Evolutionary conservation across 2,888 invertebrate genomes (phyloP).

Genomic region (Pollenia labialis): DNA sequence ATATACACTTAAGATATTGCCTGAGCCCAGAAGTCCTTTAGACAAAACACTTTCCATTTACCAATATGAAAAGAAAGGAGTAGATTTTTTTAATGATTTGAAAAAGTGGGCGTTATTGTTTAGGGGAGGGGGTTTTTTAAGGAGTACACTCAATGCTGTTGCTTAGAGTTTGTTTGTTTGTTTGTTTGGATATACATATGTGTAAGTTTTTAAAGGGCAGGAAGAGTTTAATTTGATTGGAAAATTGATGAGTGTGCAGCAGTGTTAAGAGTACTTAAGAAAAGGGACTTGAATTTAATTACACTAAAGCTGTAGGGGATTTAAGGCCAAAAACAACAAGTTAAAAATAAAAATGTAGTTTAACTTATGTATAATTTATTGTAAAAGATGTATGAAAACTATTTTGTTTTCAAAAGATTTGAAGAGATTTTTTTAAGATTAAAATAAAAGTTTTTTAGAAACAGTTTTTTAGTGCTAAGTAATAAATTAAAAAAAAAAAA

Average conservation of each 20-base stretch:
- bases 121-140: constrained; percentile 11
- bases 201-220: constrained; percentile 51
- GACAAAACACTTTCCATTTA: constrained; percentile 35
- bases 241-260: constrained; percentile 74
- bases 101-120: constrained; percentile 56
- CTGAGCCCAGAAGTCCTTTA: constrained; percentile 57
- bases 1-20: constrained; percentile 66
- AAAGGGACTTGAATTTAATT: constrained; percentile 73
- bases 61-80: constrained; percentile 11
- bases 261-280: constrained; percentile 73
- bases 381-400: constrained; percentile 22
- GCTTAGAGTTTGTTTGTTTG: constrained; percentile 6
- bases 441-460: background rate
- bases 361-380: constrained; percentile 9
- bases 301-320: constrained; percentile 72
- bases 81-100: constrained; percentile 33
- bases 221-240: constrained; percentile 74
- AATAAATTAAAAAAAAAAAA: constrained; percentile 17
- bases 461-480: constrained; percentile 30
- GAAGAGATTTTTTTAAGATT: background rate
- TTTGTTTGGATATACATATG: background rate
- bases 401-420: constrained; percentile 22
- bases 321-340: constrained; percentile 55
- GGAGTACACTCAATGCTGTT: constrained; percentile 26
- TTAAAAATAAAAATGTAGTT: constrained; percentile 21